These are phyloP conservation scores for Cyprinodon variegatus DNA, from an alignment of 2,113 vertebrate species.

Conservation along the genomic window DNA sequence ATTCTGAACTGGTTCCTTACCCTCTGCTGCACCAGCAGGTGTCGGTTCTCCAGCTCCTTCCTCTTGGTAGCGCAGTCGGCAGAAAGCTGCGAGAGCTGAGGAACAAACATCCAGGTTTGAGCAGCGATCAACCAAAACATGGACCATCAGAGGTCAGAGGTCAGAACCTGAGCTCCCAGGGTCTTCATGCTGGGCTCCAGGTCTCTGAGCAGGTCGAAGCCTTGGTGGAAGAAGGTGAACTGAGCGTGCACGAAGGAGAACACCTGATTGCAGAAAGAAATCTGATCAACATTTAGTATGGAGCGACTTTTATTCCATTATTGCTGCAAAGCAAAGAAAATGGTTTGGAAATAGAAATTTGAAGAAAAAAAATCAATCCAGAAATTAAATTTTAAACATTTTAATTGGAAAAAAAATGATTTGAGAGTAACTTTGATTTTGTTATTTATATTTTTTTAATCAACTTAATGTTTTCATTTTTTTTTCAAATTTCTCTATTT, in stretches of 20 bases:
- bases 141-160: background rate
- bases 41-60: constrained; percentile 79
- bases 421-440: too few relatives aligned
- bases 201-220: constrained; percentile 79
- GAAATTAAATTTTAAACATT: too few relatives aligned
- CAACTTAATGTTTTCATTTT: too few relatives aligned
- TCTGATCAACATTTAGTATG: background rate
- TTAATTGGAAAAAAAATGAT: too few relatives aligned
- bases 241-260: constrained; percentile 83
- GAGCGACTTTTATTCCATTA: background rate
- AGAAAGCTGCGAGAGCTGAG: constrained; percentile 74
- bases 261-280: constrained; percentile 53
- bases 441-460: too few relatives aligned
- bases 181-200: constrained; percentile 80
- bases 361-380: too few relatives aligned
- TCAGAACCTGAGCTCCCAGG: constrained; percentile 74
- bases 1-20: constrained; percentile 43
- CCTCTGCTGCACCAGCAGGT: constrained; percentile 79
- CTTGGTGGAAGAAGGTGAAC: constrained; percentile 84
- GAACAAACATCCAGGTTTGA: background rate
- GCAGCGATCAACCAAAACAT: background rate
- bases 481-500: too few relatives aligned
- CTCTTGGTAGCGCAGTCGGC: constrained; percentile 57
- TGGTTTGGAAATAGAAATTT: too few relatives aligned
- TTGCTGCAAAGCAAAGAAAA: too few relatives aligned